Evolutionary conservation across 2,888 invertebrate genomes (phyloP), one percentile per base, ranked within the genome.

Genomic region (Andrena minutula): DNA sequence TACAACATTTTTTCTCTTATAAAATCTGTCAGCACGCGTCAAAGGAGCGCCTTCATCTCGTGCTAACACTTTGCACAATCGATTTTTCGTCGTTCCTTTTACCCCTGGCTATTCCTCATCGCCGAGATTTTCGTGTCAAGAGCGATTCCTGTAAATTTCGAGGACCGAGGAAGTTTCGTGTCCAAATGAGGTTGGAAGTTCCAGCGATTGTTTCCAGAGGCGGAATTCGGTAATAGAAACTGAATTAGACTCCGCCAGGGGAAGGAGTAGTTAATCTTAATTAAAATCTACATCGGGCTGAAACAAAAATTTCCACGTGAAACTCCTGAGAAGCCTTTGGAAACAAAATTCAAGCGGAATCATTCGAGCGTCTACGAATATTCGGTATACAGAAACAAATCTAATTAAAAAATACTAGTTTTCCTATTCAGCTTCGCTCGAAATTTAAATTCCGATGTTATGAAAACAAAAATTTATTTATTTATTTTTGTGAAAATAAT

Each of bases 261-360:
- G 60, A 2, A 30, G 49, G 16, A 71, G 60, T 47, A 49, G 49
- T 71, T 61, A 71, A 60, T 71, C 71, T 71, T 71, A 71, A 71
- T 71, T 61, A 47, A 71, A 61, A 61, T 60, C 61, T 49, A 49
- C 30, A 26, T 61, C 20, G 16, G 28, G 30, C 20, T 23, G 28
- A 47, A 47, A 41, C 28, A 26, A 71, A 60, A 20, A 30, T 70
- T 28, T 60, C 26, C 20, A 12, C 20, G 28, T 26, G 10, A 41
- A 47, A 58, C 35, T n/a, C 58, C 12, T 35, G 26, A 35, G 2
- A 53, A 41, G 8, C 12, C 23, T 26, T 41, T 2, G 6, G 64
- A 56, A 53, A 8, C 6, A 5, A 32, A 56, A 41, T 23, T 6
- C 26, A 30, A 65, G 16, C 41, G 41, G 4, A 16, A 4, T 41